Evolutionary conservation across 2,797 vertebrate species (phyloP).

Genomic region (Phaenicophaeus curvirostris): DNA sequence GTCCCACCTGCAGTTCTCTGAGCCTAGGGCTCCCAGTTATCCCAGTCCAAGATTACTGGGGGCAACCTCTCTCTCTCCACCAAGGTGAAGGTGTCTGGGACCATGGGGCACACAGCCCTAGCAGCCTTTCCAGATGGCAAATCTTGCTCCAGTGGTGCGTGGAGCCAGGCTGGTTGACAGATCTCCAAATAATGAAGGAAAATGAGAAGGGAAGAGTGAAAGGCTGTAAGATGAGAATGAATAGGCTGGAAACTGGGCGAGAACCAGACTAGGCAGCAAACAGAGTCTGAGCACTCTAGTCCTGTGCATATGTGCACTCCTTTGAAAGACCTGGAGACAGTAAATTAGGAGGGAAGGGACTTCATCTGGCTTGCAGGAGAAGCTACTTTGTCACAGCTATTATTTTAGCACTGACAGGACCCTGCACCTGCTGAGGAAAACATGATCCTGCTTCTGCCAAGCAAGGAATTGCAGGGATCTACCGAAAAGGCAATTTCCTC

Average conservation of each 20-base stretch:
- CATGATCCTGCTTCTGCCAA: background rate
- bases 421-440: background rate
- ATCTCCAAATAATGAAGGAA: background rate
- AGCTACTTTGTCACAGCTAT: background rate
- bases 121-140: background rate
- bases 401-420: background rate
- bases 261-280: background rate
- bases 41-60: background rate
- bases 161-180: background rate
- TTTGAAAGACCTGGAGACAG: background rate
- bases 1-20: background rate
- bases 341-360: background rate
- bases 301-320: fast-evolving
- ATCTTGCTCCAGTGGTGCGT: background rate
- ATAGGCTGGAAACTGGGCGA: background rate
- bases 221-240: background rate
- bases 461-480: background rate
- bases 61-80: background rate
- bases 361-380: background rate
- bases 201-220: background rate
- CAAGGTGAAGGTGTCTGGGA: background rate
- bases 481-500: background rate
- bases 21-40: background rate
- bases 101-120: fast-evolving
- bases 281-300: background rate